Evolutionary conservation across 2,113 vertebrate species (phyloP).

Genomic region (Chrysemys picta): DNA sequence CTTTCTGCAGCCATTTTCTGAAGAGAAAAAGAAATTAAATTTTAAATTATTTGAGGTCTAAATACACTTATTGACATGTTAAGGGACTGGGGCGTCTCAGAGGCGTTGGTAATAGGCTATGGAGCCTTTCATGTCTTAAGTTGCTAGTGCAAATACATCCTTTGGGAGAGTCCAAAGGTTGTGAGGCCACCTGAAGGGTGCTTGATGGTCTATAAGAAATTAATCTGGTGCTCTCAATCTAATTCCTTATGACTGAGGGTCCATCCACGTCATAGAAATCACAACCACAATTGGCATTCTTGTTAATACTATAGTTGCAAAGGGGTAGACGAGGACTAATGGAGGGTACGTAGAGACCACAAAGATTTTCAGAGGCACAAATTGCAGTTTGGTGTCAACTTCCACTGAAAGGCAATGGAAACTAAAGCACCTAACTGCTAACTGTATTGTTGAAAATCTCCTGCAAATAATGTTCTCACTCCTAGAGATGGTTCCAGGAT

Average conservation of each 20-base stretch:
- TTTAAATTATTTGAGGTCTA: constrained; percentile 19
- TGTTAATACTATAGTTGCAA: not conserved
- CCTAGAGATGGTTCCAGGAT: not conserved
- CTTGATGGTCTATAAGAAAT: not conserved
- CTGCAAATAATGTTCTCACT: not conserved
- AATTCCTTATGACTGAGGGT: not conserved
- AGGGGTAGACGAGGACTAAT: not conserved
- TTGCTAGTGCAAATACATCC: not conserved
- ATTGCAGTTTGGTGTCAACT: not conserved
- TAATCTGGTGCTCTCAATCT: not conserved
- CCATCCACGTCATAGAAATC: not conserved
- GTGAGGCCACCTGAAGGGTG: not conserved
- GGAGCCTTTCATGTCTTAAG: not conserved
- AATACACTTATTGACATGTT: not conserved
- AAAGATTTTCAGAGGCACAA: not conserved
- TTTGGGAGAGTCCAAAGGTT: not conserved
- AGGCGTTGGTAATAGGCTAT: not conserved
- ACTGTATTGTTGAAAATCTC: not conserved
- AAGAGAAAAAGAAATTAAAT: constrained; percentile 46
- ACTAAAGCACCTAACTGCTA: not conserved
- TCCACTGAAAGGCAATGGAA: too few species aligned
- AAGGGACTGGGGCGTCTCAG: not conserved
- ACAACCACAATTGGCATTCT: not conserved
- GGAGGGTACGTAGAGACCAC: not conserved
- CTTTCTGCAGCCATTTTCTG: constrained; percentile 11